Conservation (phyloP, 2,113 vertebrate genomes). For the Tragelaphus imberbis region DNA sequence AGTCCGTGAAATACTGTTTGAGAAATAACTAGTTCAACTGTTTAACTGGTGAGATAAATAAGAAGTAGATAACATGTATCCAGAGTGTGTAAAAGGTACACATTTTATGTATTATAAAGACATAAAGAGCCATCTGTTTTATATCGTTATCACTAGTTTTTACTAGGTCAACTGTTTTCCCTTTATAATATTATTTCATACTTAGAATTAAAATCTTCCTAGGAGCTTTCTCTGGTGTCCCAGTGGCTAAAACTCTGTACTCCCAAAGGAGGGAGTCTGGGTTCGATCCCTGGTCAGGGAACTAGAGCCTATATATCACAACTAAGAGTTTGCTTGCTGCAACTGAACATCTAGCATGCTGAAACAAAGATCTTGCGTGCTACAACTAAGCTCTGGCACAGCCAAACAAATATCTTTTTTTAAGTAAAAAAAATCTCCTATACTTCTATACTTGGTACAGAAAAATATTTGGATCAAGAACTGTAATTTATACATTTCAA, state of each 20-base stretch:
- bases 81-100: not conserved
- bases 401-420: not conserved
- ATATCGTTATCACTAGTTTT: not conserved
- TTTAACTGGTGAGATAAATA: not conserved
- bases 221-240: not conserved
- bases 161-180: not conserved
- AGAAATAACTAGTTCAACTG: not conserved
- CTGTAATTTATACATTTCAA: not conserved
- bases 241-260: not conserved
- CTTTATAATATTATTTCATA: not conserved
- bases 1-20: not conserved
- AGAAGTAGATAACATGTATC: not conserved
- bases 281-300: not conserved
- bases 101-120: not conserved
- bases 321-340: not conserved
- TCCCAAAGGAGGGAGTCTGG: not conserved
- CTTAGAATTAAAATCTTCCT: not conserved
- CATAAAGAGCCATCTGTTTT: not conserved
- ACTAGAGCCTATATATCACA: not conserved
- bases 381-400: not conserved
- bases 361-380: not conserved
- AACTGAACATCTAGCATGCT: not conserved
- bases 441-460: not conserved
- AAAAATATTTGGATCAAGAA: constrained; percentile 12
- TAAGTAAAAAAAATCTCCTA: not conserved